These are phyloP conservation scores for Drosophila pandora DNA, from an alignment of 1,140 invertebrate genomes.

Conservation along the genomic window DNA sequence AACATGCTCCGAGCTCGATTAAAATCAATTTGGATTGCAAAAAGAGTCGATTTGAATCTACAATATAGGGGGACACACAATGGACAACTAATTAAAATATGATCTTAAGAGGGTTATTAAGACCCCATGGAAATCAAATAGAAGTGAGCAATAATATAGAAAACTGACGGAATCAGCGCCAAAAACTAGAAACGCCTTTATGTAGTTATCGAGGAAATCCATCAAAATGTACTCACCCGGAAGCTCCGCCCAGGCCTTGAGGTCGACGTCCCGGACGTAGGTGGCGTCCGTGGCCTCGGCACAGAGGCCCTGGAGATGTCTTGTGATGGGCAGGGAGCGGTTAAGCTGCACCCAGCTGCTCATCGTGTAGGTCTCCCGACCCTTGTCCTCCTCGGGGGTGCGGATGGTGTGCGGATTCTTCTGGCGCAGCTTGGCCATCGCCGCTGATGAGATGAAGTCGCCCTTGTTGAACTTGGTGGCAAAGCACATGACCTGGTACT, in stretches of 20 bases:
- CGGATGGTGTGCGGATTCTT: slow-evolving; percentile 93
- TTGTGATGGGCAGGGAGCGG: slow-evolving; percentile 89
- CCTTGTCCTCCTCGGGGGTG: slow-evolving; percentile 94
- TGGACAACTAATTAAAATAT: background rate
- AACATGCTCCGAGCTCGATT: background rate
- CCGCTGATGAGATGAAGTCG: slow-evolving; percentile 97
- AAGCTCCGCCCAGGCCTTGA: slow-evolving; percentile 90
- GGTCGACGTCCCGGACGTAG: slow-evolving; percentile 91
- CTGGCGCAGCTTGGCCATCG: slow-evolving; percentile 98
- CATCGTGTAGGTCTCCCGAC: slow-evolving; percentile 91
- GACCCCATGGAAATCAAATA: too few relatives aligned
- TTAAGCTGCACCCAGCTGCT: slow-evolving; percentile 90
- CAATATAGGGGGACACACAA: background rate
- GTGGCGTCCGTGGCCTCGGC: slow-evolving; percentile 90
- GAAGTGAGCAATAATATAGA: background rate
- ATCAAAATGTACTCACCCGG: slow-evolving; percentile 86
- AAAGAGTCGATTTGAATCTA: background rate
- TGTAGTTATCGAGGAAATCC: background rate
- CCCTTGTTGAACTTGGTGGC: slow-evolving; percentile 94
- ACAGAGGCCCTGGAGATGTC: slow-evolving; percentile 90
- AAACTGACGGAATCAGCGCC: background rate
- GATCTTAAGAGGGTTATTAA: too few relatives aligned
- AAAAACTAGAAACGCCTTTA: background rate
- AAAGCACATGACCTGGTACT: slow-evolving; percentile 96
- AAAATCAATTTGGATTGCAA: background rate